Base-by-base conservation (phyloP, 23 tunicate species). In the Oikopleura vanhoeffeni region DNA sequence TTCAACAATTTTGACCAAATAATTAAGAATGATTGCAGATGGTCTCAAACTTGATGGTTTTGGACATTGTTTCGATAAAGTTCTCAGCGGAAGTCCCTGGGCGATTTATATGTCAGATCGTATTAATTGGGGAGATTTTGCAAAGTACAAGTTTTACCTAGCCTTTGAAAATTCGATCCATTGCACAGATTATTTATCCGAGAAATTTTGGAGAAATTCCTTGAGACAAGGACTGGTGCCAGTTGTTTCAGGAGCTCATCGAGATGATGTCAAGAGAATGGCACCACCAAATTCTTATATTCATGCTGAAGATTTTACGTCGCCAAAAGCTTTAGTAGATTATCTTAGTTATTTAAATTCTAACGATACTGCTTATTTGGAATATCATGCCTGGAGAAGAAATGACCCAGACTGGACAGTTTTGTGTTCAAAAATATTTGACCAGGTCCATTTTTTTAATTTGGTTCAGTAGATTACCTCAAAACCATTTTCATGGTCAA, bases 351-450 rank as follows among this genome's bases (percentile, higher is more conserved):
- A 76, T 33, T 76, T 90, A 39, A 86, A 90, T 39, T 28, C 40
- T 58, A 83, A 90, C 75, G 89, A 85, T 40, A 67, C 84, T 13
- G 93, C 93, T 38, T 90, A 90, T 67, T 71, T 41, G 30, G 86
- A 90, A 67, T 90, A 90, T 90, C 88, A 87, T 84, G 76, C 64
- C 24, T 71, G 79, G 79, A 33, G 79, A 24, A 33, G 27, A 13
- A 18, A 13, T 71, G 79, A 71, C 36, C 79, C 79, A 18, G 64
- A 49, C 24, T 49, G 64, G 64, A 8, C 64, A 49, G 24, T 49
- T 49, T 24, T n/a, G n/a, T n/a, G n/a, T n/a, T n/a, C n/a, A n/a
- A n/a, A n/a, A n/a, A n/a, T n/a, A n/a, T n/a, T n/a, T n/a, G n/a
- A n/a, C n/a, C n/a, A n/a, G n/a, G n/a, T n/a, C n/a, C n/a, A n/a